Evolutionary conservation across 2,888 invertebrate species (phyloP), one percentile per base, ranked within the genome.

Genomic region (Aphidius colemani): DNA sequence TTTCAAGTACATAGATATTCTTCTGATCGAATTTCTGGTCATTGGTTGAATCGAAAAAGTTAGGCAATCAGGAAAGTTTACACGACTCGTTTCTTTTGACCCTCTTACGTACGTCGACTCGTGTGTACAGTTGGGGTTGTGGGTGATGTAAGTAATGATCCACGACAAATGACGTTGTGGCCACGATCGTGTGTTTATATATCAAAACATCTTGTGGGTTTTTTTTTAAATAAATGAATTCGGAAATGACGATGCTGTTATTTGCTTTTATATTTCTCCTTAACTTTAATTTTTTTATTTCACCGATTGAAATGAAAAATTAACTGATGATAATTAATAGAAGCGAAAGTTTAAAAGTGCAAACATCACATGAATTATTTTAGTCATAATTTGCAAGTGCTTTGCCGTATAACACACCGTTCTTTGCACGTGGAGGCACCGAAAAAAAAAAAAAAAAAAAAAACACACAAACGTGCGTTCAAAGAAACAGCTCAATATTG

Each of bases 1-100:
- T 30, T 30, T 30, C 30, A 30, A 30, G 5, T 5, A 30, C 5
- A 30, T 5, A 2, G 13, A 30, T n/a, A n/a, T n/a, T 30, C 30
- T 69, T 70, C 70, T 71, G 73, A 74, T 75, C 73, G 71, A 75
- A 77, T 74, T 72, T 73, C 71, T 62, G 75, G 74, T 74, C 76
- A 75, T 78, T 77, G 75, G 73, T 72, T 69, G 74, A 75, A 77
- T 77, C 76, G 73, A 76, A 76, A 77, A 78, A 76, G 74, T 77
- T 77, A 71, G 72, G 75, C 75, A 78, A 78, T 77, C 76, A 74
- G 73, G 71, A 76, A 77, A 76, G 75, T 78, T 76, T 75, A 70
- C 72, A 68, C 68, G 62, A 44, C 64, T 49, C 40, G 49, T 64
- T 59, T 61, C 13, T 45, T 53, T 40, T 6, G 30, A 13, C 18